Conservation (phyloP, 2,888 invertebrate species). For the Hirtodrosophila cameraria region DNA sequence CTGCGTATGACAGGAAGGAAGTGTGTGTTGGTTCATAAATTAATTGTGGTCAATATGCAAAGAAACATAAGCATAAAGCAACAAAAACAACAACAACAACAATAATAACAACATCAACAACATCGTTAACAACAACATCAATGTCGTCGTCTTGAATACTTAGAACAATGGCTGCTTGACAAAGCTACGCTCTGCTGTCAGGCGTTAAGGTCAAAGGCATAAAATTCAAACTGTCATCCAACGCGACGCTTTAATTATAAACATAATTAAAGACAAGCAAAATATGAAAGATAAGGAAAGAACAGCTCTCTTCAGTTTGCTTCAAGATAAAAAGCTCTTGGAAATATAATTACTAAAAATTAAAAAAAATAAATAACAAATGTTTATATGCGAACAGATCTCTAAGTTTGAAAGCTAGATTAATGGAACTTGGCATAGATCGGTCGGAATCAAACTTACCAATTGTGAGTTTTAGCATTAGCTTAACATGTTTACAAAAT, state of each 20-base stretch:
- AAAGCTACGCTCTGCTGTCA: slow-evolving; percentile 45
- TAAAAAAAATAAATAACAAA: too few species aligned
- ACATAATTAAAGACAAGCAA: slow-evolving; percentile 23
- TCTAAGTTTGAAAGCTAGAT: too few species aligned
- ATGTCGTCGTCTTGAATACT: slow-evolving; percentile 41
- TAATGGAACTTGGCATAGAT: too few species aligned
- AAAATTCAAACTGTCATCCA: slow-evolving; percentile 59
- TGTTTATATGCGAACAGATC: too few species aligned
- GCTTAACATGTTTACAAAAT: too few species aligned
- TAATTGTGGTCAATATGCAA: slow-evolving; percentile 73
- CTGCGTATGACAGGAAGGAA: slow-evolving; percentile 66
- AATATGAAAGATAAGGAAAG: too few species aligned
- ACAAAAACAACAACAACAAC: background rate
- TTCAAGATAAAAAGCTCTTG: too few species aligned
- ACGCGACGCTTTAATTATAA: slow-evolving; percentile 38
- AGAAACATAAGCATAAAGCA: slow-evolving; percentile 35
- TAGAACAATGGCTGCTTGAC: slow-evolving; percentile 58
- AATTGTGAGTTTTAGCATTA: too few species aligned
- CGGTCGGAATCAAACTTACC: too few species aligned
- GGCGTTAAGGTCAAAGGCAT: slow-evolving; percentile 75
- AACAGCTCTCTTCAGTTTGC: too few species aligned
- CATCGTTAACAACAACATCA: slow-evolving; percentile 20
- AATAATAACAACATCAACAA: background rate
- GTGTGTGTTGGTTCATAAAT: slow-evolving; percentile 74
- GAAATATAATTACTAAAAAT: too few species aligned